A percentile compares a stretch with the other conserved stretches of the same genome.
Conservation (phyloP, 2,113 vertebrate species). For the Rissa tridactyla region DNA sequence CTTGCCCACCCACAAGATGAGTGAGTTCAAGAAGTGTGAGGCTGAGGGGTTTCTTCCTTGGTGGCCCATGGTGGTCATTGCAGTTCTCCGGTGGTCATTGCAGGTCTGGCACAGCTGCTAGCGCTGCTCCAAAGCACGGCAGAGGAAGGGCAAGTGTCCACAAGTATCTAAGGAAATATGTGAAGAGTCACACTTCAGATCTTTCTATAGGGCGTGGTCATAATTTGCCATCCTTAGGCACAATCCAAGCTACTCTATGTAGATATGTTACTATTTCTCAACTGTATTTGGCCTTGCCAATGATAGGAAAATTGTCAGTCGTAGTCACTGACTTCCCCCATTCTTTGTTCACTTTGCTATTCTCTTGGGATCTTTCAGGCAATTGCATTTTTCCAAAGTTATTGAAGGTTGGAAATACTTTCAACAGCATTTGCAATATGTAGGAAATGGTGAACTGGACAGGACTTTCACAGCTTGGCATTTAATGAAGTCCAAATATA, state of each 20-base stretch:
- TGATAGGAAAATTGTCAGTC: not conserved
- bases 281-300: not conserved
- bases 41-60: not conserved
- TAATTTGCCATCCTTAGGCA: not conserved
- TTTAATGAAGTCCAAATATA: not conserved
- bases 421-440: not conserved
- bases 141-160: not conserved
- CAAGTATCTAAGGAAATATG: not conserved
- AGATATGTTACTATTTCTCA: not conserved
- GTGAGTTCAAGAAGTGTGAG: not conserved
- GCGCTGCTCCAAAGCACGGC: not conserved
- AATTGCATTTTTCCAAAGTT: not conserved
- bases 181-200: not conserved
- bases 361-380: not conserved
- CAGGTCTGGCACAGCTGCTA: not conserved
- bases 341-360: not conserved
- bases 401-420: not conserved
- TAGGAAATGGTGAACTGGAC: not conserved
- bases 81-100: not conserved
- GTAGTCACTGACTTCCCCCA: not conserved
- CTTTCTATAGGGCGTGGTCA: not conserved
- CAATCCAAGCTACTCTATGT: not conserved
- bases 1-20: rapidly evolving
- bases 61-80: not conserved
- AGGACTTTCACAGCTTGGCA: not conserved